phyloP scores from a whole-genome alignment of 2,797 vertebrate species.

The Bucorvus abyssinicus region DNA sequence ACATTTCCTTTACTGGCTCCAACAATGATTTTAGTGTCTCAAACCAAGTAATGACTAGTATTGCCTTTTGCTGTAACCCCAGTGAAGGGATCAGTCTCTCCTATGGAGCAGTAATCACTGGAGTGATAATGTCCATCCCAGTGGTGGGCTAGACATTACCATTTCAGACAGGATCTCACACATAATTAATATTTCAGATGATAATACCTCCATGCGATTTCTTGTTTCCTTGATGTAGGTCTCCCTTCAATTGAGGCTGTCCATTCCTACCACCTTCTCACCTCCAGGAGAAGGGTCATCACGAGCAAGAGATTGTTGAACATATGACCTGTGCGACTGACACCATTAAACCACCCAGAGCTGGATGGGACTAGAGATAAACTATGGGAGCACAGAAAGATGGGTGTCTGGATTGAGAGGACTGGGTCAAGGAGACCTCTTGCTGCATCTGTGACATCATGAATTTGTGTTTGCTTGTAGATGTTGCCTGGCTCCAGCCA shows the following conservation, averaged over 20 bases:
- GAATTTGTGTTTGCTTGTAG: neutral
- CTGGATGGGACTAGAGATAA: neutral
- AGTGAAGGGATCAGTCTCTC: neutral
- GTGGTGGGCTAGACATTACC: neutral
- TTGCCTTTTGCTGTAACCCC: neutral
- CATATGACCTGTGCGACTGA: neutral
- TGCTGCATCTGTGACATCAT: neutral
- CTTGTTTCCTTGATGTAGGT: neutral
- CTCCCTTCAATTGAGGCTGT: neutral
- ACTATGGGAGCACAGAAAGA: neutral
- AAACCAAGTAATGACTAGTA: neutral
- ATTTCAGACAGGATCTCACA: neutral
- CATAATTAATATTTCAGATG: neutral
- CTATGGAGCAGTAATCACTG: neutral
- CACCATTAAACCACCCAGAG: neutral
- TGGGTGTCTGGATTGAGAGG: neutral
- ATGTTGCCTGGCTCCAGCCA: neutral
- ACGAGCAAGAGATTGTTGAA: neutral
- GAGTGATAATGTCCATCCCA: neutral
- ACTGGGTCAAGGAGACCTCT: neutral
- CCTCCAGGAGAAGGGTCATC: neutral
- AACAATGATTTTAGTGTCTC: neutral
- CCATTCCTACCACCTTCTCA: neutral
- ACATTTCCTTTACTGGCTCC: neutral
- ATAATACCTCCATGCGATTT: neutral